Conservation (phyloP, 2,888 invertebrate species). For the Dysmachus trigonus region DNA sequence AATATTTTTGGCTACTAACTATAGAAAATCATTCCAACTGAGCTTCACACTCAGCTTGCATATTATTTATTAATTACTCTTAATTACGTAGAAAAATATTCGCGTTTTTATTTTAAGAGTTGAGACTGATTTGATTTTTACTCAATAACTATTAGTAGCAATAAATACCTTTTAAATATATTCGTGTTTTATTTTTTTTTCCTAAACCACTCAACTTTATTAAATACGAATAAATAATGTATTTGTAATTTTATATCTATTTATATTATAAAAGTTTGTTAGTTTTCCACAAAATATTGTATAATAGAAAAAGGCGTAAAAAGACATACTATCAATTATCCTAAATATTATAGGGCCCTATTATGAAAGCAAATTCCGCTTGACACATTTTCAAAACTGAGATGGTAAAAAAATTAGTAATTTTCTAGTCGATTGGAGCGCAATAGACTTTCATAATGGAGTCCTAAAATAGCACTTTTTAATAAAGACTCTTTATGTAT, state of each 20-base stretch:
- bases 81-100: neutral
- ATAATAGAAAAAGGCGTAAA: too few relatives aligned
- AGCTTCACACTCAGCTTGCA: neutral
- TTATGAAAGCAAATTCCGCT: too few relatives aligned
- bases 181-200: neutral
- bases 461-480: too few relatives aligned
- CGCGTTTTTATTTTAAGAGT: neutral
- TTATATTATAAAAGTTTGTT: too few relatives aligned
- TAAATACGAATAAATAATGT: neutral
- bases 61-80: slow-evolving; percentile 15
- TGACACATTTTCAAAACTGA: too few relatives aligned
- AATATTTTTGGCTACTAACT: neutral
- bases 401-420: too few relatives aligned
- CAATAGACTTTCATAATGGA: too few relatives aligned
- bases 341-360: too few relatives aligned
- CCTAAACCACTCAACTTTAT: neutral
- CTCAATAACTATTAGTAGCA: neutral
- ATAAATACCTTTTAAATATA: neutral
- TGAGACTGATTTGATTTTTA: slow-evolving; percentile 35
- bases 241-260: neutral
- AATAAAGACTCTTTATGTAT: too few relatives aligned
- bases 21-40: neutral
- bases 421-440: too few relatives aligned
- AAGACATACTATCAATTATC: too few relatives aligned
- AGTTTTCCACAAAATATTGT: too few relatives aligned